These are phyloP conservation scores for Mormyrops attenuatus DNA, from an alignment of 2,797 vertebrate species.

Conservation along the genomic window DNA sequence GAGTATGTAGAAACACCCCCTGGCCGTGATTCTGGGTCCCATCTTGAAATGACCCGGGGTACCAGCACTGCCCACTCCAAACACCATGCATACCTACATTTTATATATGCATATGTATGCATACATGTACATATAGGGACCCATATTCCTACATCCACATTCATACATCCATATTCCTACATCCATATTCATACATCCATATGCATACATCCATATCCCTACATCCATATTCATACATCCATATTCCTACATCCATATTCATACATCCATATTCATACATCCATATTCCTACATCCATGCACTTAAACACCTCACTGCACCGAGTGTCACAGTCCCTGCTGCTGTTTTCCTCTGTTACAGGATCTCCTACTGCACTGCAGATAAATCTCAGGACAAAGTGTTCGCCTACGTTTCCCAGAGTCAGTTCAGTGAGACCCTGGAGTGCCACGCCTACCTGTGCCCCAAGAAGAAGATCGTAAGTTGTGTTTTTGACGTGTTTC, in stretches of 20 bases:
- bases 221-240: no score
- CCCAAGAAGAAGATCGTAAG: slow-evolving; percentile 90
- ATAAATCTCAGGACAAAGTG: slow-evolving; percentile 91
- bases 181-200: no score
- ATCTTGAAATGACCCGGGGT: neutral
- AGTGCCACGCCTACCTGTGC: slow-evolving; percentile 87
- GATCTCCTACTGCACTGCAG: slow-evolving; percentile 90
- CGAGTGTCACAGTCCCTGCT: neutral
- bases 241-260: no score
- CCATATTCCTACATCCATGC: neutral
- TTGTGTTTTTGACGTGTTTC: slow-evolving; percentile 12
- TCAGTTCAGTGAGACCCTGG: slow-evolving; percentile 75
- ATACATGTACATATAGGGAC: neutral
- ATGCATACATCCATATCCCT: no score
- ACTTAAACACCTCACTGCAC: neutral
- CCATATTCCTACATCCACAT: no score
- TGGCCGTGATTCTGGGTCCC: neutral
- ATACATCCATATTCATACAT: no score
- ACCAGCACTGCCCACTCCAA: neutral
- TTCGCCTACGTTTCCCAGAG: slow-evolving; percentile 87
- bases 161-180: no score
- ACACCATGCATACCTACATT: neutral
- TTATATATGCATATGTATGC: neutral
- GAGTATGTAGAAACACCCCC: no score
- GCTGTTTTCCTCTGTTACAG: slow-evolving; percentile 45